Percentiles rank a stretch among this genome's conserved stretches.
Conservation (phyloP, 2,888 invertebrate genomes). For the Acleris sparsana region DNA sequence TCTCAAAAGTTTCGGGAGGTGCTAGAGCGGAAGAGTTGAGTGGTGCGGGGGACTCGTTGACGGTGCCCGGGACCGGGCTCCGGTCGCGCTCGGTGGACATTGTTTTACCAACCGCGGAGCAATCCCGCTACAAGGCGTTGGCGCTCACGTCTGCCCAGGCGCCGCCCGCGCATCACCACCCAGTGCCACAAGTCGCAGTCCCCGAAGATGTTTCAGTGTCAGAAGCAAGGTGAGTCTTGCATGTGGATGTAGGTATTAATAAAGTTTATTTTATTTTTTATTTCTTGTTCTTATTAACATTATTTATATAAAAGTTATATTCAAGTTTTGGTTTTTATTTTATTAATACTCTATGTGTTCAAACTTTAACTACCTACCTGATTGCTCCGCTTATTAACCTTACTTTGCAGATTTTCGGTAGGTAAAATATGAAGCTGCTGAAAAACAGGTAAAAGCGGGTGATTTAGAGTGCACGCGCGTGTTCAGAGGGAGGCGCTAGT, state of each 20-base stretch:
- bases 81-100: slow-evolving; percentile 94
- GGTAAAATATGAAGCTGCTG: too few relatives aligned
- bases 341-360: too few relatives aligned
- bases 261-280: neutral
- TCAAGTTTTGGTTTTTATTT: too few relatives aligned
- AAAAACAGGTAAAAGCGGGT: too few relatives aligned
- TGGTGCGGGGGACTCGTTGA: slow-evolving; percentile 84
- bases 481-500: too few relatives aligned
- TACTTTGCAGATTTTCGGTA: too few relatives aligned
- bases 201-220: slow-evolving; percentile 49
- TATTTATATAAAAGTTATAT: too few relatives aligned
- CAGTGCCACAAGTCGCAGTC: slow-evolving; percentile 49
- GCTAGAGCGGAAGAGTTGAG: slow-evolving; percentile 88
- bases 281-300: neutral
- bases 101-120: slow-evolving; percentile 92
- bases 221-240: slow-evolving; percentile 63
- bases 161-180: slow-evolving; percentile 52
- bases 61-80: slow-evolving; percentile 88
- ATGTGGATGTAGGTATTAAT: slow-evolving; percentile 30
- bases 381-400: too few relatives aligned
- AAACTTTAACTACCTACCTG: too few relatives aligned
- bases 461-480: too few relatives aligned
- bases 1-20: slow-evolving; percentile 89
- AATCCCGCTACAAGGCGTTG: slow-evolving; percentile 93
- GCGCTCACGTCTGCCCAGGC: slow-evolving; percentile 85